Percentiles rank a stretch among this genome's conserved stretches.
Evolutionary conservation across 2,113 vertebrate species (phyloP).

Genomic region (Odocoileus virginianus): DNA sequence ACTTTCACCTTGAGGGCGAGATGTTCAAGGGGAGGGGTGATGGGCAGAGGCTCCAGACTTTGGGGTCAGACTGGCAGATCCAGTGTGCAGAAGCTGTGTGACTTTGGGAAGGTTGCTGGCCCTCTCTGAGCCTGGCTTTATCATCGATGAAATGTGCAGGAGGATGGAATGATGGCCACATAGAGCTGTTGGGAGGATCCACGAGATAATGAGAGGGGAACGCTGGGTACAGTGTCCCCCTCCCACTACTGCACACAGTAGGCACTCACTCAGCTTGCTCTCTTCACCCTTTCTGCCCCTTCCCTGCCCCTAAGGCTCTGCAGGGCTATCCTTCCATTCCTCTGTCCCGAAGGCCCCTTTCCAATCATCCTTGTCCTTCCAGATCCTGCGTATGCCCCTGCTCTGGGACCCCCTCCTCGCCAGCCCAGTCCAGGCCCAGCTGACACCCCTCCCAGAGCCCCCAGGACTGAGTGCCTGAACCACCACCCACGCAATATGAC

Average conservation of each 20-base stretch:
- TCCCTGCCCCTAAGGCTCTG: fast-evolving
- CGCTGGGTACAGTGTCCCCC: not conserved
- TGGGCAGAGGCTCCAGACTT: not conserved
- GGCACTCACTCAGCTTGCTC: fast-evolving
- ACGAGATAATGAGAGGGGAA: not conserved
- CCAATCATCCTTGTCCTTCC: not conserved
- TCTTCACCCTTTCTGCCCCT: fast-evolving
- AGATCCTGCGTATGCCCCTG: not conserved
- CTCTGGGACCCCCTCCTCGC: not conserved
- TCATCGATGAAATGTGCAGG: not conserved
- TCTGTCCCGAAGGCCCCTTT: not conserved
- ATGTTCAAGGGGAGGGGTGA: not conserved
- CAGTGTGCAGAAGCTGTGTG: not conserved
- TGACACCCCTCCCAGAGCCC: not conserved
- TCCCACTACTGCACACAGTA: not conserved
- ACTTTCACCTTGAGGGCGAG: not conserved
- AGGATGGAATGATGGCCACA: no score
- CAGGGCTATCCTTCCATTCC: not conserved
- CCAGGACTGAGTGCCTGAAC: not conserved
- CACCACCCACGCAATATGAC: not conserved
- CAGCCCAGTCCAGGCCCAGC: not conserved
- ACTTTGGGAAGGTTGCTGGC: not conserved
- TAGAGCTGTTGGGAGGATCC: no score
- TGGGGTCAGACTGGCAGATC: not conserved
- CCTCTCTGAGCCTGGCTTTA: not conserved